phyloP scores from a whole-genome alignment of 2,888 invertebrate species.

The Vandiemenella viatica region DNA sequence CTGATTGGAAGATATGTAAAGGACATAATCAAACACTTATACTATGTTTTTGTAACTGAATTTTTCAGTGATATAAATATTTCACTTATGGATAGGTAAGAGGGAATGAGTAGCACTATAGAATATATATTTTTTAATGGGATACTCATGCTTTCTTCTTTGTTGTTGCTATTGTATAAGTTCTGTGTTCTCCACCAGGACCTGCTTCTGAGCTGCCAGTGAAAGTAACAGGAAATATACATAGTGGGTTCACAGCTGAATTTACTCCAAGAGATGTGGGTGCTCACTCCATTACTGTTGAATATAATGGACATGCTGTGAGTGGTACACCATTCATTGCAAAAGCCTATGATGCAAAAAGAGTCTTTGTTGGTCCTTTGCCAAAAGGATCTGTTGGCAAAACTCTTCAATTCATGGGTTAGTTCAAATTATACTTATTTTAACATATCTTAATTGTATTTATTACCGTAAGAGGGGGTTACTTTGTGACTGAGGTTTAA shows the following conservation, averaged over 20 bases:
- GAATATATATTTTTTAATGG: too few species aligned
- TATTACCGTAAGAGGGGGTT: neutral
- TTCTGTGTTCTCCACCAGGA: conserved; percentile 40
- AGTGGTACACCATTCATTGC: conserved; percentile 80
- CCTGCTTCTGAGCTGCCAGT: conserved; percentile 76
- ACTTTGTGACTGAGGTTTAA: too few species aligned
- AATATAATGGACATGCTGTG: conserved; percentile 78
- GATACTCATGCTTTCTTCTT: too few species aligned
- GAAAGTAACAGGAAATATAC: conserved; percentile 74
- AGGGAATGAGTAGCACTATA: too few species aligned
- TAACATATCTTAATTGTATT: neutral
- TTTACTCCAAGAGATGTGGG: conserved; percentile 90
- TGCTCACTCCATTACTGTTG: conserved; percentile 77
- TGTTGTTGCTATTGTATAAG: too few species aligned
- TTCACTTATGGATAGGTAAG: too few species aligned
- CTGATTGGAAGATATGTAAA: too few species aligned
- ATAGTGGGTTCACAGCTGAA: conserved; percentile 76
- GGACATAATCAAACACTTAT: neutral
- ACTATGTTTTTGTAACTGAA: too few species aligned
- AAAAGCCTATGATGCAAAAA: conserved; percentile 84
- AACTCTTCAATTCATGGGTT: conserved; percentile 74
- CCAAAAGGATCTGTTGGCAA: conserved; percentile 74
- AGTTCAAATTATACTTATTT: conserved; percentile 7
- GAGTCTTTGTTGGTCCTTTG: conserved; percentile 66
- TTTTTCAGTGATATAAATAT: neutral